Evolutionary conservation across 1,140 invertebrate species (phyloP), one percentile per base, ranked within the genome.

Genomic region (Drosophila orena): DNA sequence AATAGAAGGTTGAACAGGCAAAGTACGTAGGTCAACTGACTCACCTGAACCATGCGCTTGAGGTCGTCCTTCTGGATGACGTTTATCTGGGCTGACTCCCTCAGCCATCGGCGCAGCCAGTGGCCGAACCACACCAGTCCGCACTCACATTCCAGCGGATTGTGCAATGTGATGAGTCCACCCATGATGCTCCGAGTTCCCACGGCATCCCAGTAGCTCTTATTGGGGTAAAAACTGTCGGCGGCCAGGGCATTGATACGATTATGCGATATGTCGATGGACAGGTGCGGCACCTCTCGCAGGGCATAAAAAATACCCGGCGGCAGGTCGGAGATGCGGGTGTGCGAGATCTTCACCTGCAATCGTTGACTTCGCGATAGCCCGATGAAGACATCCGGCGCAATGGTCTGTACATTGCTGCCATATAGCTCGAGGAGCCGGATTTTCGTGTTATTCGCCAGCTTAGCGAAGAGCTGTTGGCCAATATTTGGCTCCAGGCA

Each of bases 61-160:
- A 91, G 80, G 46, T 92, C 92, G 22, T 92, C 91, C 71, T 91
- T 92, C 43, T 91, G 81, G n/a, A 92, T 91, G 61, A 91, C 92
- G 22, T 93, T 93, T 14, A 93, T 93, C 43, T 94, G 93, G 30
- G 92, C 93, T 2, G 94, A 96, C 86, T 97, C 96, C 10, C 96
- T 93, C 4, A 96, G 93, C 97, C 97, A 98, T 34, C 97, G 94
- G 15, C 97, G 93, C 49, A 98, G 93, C 97, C 97, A 98, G 47
- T 96, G 94, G 1, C 97, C 97, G 27, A 98, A 93, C 97, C 97
- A 98, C 5, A 97, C 96, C 38, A 98, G 93, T 52, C 97, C 96
- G 89, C 97, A 98, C 74, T 97, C 97, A 80, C 97, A 98, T 15
- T 95, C 94, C 85, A 97, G 94, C 0, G 97, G 96, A 93, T 98